Conservation (phyloP, 2,888 invertebrate genomes). For the Epinotia nisella region DNA sequence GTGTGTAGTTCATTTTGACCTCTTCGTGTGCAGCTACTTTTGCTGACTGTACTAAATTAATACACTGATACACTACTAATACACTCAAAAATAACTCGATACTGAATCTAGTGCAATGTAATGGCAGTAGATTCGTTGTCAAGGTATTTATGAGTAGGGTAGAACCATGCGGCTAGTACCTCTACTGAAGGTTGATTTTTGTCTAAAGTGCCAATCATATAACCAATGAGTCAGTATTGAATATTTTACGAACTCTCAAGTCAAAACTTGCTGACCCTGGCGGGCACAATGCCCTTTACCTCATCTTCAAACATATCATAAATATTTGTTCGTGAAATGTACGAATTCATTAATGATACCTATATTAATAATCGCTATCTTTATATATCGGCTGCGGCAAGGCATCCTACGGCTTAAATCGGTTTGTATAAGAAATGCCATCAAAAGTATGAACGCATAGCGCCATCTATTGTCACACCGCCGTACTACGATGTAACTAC, state of each 20-base stretch:
- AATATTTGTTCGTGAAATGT: not conserved
- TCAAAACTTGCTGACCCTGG: not conserved
- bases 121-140: not conserved
- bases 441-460: conserved; percentile 44
- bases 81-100: too few species aligned
- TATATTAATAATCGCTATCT: not conserved
- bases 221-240: not conserved
- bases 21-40: too few species aligned
- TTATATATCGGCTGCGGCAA: not conserved
- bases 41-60: too few species aligned
- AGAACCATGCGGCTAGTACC: not conserved
- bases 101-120: too few species aligned
- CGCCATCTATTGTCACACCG: conserved; percentile 63
- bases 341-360: not conserved
- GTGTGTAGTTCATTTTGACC: too few species aligned
- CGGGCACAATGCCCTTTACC: not conserved
- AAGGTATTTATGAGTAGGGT: not conserved
- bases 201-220: not conserved
- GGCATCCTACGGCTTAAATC: not conserved
- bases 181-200: not conserved
- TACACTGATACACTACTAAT: too few species aligned
- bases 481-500: conserved; percentile 5
- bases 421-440: not conserved
- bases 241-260: not conserved
- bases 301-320: not conserved